Base-by-base conservation (phyloP, 2,888 invertebrate genomes). In the Epirrhoe tristata region DNA sequence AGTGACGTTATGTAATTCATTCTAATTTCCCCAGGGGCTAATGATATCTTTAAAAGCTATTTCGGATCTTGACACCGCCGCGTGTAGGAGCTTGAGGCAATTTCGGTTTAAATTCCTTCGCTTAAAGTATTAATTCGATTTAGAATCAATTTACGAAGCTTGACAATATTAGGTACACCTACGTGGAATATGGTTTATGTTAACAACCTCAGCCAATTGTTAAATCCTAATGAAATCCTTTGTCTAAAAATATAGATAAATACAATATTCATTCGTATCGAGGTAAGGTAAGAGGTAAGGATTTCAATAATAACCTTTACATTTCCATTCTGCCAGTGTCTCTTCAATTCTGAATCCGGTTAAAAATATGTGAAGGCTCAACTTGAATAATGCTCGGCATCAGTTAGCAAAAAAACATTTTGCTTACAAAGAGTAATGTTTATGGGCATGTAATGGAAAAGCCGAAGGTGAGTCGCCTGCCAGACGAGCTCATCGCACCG, bases 401-500 rank as follows among this genome's bases (percentile, higher is more conserved):
- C 50, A 67, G 64, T 67, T 67, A 67, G 50, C 56, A 69, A 69
- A 63, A n/a, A 62, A 53, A 59, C 56, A 57, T 66, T 58, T 31
- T 63, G 48, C 51, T 58, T 43, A 58, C 56, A 64, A 65, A 63
- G 57, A 24, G 54, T 69, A 52, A 67, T 62, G 63, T 63, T 71
- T 62, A 69, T 71, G 68, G 71, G 61, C 77, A 70, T 75, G 74
- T 78, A 78, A 79, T 74, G 71, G 75, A 76, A 78, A 77, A 81
- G 80, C 78, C 61, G 78, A 81, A 83, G 83, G 81, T 83, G 79
- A 80, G 78, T 77, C 77, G 73, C 80, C 81, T 84, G 88, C 87
- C 85, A 88, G 89, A 88, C 89, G 91, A 89, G 86, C 91, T 88
- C 92, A 87, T 88, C 89, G 85, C 88, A 87, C 76, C 89, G 85